These are phyloP conservation scores for Ammodramus savannarum DNA, from an alignment of 2,113 vertebrate species.

Conservation along the genomic window DNA sequence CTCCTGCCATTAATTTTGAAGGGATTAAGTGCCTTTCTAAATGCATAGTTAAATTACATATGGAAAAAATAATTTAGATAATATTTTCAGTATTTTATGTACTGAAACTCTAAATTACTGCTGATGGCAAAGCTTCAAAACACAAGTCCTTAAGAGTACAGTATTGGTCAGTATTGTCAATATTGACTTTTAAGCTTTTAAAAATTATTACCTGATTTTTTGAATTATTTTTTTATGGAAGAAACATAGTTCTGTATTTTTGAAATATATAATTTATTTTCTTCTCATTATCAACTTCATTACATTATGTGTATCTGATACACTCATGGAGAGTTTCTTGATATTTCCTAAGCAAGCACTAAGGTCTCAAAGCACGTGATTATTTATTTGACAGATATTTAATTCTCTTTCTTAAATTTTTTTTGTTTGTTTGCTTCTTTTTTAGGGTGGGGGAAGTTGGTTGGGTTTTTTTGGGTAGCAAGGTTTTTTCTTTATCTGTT, in stretches of 20 bases:
- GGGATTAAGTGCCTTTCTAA: not conserved
- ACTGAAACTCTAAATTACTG: not conserved
- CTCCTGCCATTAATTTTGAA: not conserved
- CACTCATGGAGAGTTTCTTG: not conserved
- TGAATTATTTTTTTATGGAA: not conserved
- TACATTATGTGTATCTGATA: not conserved
- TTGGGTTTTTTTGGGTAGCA: accelerated
- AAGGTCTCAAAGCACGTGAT: not conserved
- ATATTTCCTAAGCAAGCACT: not conserved
- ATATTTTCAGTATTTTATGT: not conserved
- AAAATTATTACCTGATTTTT: not conserved
- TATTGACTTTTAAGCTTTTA: not conserved
- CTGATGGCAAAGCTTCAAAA: not conserved
- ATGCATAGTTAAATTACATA: not conserved
- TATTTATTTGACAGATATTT: not conserved
- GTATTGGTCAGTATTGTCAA: not conserved
- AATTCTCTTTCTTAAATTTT: not conserved
- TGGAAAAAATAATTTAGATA: not conserved
- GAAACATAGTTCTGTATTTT: not conserved
- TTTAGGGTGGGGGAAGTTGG: not conserved
- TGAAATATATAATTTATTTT: not conserved
- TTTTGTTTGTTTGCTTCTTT: not conserved
- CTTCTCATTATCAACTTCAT: not conserved
- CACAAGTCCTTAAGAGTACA: not conserved
- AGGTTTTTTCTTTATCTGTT: not conserved